Evolutionary conservation across 1,140 invertebrate genomes (phyloP).

Genomic region (Ridgeia piscesae): DNA sequence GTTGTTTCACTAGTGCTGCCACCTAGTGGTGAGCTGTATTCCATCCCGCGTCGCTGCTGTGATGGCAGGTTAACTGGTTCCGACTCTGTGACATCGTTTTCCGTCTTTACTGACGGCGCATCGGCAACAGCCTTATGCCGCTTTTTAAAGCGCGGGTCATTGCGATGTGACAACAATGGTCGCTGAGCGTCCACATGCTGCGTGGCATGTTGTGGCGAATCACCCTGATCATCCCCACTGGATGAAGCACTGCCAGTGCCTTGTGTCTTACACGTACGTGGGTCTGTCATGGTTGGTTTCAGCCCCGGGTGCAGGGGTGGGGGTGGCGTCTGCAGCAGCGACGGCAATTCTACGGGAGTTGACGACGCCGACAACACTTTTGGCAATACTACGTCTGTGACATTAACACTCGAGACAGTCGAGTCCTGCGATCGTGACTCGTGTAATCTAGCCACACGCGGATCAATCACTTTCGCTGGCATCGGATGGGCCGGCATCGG

Average conservation of each 20-base stretch:
- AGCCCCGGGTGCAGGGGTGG: slow-evolving; percentile 17
- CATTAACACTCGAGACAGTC: background rate
- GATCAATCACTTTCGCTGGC: background rate
- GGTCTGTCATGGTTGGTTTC: slow-evolving; percentile 23
- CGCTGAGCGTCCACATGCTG: slow-evolving; percentile 30
- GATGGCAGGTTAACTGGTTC: slow-evolving; percentile 35
- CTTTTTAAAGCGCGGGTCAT: slow-evolving; percentile 51
- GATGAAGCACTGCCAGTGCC: slow-evolving; percentile 22
- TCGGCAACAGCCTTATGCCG: slow-evolving; percentile 35
- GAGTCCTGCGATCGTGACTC: background rate
- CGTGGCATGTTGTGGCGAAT: slow-evolving; percentile 15
- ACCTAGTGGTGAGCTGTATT: slow-evolving; percentile 50
- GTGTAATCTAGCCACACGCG: background rate
- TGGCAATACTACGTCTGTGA: background rate
- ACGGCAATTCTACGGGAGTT: background rate
- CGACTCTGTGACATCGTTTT: background rate
- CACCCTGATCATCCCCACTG: slow-evolving; percentile 22
- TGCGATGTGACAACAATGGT: slow-evolving; percentile 46
- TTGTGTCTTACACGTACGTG: slow-evolving; percentile 11
- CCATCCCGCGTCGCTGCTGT: slow-evolving; percentile 45
- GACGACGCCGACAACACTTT: background rate
- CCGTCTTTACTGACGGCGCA: background rate
- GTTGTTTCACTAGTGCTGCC: slow-evolving; percentile 32
- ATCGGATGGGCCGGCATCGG: too few species aligned
- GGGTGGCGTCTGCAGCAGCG: background rate